These are phyloP conservation scores for Pangasius sanitwongsei DNA, from an alignment of 2,797 vertebrate species.

Conservation along the genomic window DNA sequence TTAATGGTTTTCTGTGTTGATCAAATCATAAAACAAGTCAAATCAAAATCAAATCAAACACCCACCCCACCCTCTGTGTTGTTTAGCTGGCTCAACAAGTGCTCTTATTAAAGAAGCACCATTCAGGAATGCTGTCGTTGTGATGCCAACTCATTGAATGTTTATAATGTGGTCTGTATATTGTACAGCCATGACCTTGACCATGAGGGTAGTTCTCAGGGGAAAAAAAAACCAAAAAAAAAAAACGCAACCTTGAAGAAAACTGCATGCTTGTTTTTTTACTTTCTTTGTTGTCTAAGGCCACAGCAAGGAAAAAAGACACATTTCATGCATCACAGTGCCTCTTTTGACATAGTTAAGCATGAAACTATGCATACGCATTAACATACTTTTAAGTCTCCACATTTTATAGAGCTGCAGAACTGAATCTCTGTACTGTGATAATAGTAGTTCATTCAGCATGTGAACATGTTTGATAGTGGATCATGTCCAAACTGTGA, in stretches of 20 bases:
- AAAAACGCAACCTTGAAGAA: background rate
- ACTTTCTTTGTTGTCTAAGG: slow-evolving; percentile 15
- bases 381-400: background rate
- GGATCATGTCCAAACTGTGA: background rate
- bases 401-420: background rate
- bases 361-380: background rate
- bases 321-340: slow-evolving; percentile 9
- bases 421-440: background rate
- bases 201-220: background rate
- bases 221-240: background rate
- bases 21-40: background rate
- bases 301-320: background rate
- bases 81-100: background rate
- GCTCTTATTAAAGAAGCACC: too few relatives aligned
- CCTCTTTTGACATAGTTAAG: background rate
- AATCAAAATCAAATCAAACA: background rate
- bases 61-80: background rate
- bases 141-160: background rate
- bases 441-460: background rate
- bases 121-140: background rate
- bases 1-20: background rate
- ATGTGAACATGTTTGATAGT: background rate
- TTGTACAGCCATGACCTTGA: background rate
- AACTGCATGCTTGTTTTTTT: slow-evolving; percentile 7
- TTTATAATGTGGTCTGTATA: background rate